Conservation (phyloP, 53 echinoderm and acorn worm species). For the Mesocentrotus franciscanus region DNA sequence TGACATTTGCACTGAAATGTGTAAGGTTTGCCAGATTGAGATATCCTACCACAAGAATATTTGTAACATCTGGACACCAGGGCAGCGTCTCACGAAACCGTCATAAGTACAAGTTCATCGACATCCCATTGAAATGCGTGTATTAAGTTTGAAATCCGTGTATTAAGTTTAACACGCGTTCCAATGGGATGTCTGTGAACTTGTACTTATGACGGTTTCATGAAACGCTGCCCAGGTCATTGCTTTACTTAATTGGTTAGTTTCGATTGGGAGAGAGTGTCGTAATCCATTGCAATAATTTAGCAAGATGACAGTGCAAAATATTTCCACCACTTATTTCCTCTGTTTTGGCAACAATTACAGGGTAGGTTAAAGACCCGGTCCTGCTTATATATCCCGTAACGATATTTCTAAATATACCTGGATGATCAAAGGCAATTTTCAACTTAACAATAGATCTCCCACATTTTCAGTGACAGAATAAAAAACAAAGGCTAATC, state of each 20-base stretch:
- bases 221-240: background rate
- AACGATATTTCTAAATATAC: too few relatives aligned
- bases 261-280: constrained; percentile 1
- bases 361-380: background rate
- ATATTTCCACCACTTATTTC: background rate
- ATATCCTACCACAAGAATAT: background rate
- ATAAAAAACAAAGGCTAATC: too few relatives aligned
- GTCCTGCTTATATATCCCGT: too few relatives aligned
- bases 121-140: background rate
- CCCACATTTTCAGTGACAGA: too few relatives aligned
- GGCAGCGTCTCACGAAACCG: too few relatives aligned
- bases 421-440: too few relatives aligned
- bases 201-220: too few relatives aligned
- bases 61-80: background rate
- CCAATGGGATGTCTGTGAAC: too few relatives aligned
- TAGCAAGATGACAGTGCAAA: constrained; percentile 11
- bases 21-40: background rate
- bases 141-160: too few relatives aligned
- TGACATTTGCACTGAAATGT: background rate
- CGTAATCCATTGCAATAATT: background rate
- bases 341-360: constrained; percentile 5
- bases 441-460: too few relatives aligned
- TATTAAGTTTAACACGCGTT: too few relatives aligned
- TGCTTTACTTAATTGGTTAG: background rate
- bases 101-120: background rate